Percentiles rank a stretch among this genome's conserved stretches.
These are phyloP conservation scores for Carassius auratus DNA, from an alignment of 2,113 vertebrate genomes.

Conservation along the genomic window DNA sequence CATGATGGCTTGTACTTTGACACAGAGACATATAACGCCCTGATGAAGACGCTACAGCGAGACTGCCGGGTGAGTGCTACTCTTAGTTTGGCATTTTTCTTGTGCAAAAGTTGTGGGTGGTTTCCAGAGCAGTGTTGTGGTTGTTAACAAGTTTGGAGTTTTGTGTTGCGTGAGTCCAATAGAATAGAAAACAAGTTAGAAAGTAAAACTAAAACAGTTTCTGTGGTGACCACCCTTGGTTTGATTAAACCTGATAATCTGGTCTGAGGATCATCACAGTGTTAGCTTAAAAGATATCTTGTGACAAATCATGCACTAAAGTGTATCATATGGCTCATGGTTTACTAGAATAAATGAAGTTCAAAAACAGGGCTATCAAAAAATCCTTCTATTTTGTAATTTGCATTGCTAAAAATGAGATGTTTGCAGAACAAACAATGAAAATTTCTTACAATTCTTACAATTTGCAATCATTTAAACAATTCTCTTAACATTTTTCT, in stretches of 20 bases:
- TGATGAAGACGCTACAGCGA: conserved; percentile 95
- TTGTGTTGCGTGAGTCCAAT: background rate
- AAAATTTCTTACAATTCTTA: too few relatives aligned
- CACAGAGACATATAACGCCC: conserved; percentile 87
- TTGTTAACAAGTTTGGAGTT: background rate
- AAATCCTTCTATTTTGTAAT: background rate
- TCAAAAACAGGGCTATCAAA: background rate
- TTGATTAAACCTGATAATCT: background rate
- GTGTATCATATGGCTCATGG: background rate
- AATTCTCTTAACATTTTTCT: too few relatives aligned
- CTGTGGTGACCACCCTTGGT: background rate
- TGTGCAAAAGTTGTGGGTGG: background rate
- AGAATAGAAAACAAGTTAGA: background rate
- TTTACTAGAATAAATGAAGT: background rate
- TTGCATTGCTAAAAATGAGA: background rate
- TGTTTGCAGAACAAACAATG: too few relatives aligned
- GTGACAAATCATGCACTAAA: background rate
- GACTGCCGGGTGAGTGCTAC: conserved; percentile 88
- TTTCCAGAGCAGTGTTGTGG: background rate
- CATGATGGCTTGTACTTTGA: conserved; percentile 94
- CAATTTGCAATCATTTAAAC: too few relatives aligned
- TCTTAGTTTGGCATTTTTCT: background rate
- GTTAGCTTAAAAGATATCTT: background rate
- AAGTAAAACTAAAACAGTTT: background rate
- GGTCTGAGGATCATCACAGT: background rate